phyloP scores from a whole-genome alignment of 2,797 vertebrate species.

The Tarsius wallacei region DNA sequence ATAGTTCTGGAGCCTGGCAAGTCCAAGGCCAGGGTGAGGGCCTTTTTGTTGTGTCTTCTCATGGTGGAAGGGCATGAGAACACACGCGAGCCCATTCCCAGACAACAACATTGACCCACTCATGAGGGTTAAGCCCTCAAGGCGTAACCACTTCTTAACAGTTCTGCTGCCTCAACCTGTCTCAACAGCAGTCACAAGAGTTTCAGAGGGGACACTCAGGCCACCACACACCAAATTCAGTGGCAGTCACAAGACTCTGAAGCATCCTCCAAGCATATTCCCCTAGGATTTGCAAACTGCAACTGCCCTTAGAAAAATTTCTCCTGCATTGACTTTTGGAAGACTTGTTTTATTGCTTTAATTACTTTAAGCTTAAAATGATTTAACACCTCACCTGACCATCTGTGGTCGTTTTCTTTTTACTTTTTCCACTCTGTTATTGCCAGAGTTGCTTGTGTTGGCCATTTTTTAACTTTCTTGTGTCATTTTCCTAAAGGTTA shows the following conservation, averaged over 20 bases:
- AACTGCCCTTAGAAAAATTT: background rate
- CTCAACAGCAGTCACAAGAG: background rate
- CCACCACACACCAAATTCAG: background rate
- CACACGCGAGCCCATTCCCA: background rate
- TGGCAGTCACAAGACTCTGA: background rate
- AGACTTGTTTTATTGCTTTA: conserved; percentile 49
- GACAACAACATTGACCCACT: background rate
- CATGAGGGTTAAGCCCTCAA: background rate
- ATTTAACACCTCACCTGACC: background rate
- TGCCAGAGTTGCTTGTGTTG: background rate
- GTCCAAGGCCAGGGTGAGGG: background rate
- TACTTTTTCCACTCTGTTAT: conserved; percentile 1
- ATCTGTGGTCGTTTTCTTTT: background rate
- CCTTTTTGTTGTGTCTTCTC: background rate
- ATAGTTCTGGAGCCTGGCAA: too few species aligned
- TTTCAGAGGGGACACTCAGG: background rate
- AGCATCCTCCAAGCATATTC: background rate
- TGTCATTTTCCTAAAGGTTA: conserved; percentile 14
- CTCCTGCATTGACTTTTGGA: background rate
- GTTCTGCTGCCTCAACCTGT: background rate
- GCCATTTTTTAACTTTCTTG: background rate
- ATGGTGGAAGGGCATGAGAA: background rate
- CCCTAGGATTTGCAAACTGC: background rate
- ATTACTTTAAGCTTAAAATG: conserved; percentile 9
- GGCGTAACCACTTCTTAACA: background rate